Percentiles rank a stretch among this genome's conserved stretches.
Conservation (phyloP, 1,140 invertebrate species). For the Periplaneta americana region DNA sequence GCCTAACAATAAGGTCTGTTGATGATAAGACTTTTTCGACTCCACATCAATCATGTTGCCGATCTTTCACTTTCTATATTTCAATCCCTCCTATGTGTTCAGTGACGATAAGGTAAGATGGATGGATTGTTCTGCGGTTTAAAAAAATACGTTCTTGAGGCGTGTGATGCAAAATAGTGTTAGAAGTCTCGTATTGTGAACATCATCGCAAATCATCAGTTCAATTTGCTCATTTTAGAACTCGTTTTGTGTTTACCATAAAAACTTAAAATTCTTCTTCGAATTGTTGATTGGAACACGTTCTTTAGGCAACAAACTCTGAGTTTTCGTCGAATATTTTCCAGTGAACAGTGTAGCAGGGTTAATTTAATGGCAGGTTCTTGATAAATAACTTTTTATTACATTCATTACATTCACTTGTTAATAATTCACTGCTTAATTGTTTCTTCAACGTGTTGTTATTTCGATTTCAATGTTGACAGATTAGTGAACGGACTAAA, state of each 20-base stretch:
- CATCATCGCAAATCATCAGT: no score
- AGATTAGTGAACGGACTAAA: no score
- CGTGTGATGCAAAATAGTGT: neutral
- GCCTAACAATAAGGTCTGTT: neutral
- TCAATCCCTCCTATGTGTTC: neutral
- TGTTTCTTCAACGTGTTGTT: neutral
- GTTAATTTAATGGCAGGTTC: neutral
- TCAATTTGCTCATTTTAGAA: no score
- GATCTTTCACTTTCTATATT: neutral
- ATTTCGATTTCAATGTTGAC: neutral
- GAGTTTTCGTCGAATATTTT: no score
- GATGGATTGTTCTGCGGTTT: neutral
- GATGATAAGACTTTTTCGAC: neutral
- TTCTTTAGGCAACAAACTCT: no score
- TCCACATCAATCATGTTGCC: neutral
- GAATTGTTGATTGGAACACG: no score
- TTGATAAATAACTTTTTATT: neutral
- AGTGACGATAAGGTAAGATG: neutral
- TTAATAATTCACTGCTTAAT: neutral
- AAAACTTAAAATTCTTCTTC: no score
- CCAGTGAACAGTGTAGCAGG: no score
- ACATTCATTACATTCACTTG: neutral
- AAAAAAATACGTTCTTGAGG: neutral
- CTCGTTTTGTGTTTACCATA: no score
- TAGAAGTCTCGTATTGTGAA: no score